phyloP scores from a whole-genome alignment of 2,888 invertebrate genomes.

The Caenorhabditis parvicauda region DNA sequence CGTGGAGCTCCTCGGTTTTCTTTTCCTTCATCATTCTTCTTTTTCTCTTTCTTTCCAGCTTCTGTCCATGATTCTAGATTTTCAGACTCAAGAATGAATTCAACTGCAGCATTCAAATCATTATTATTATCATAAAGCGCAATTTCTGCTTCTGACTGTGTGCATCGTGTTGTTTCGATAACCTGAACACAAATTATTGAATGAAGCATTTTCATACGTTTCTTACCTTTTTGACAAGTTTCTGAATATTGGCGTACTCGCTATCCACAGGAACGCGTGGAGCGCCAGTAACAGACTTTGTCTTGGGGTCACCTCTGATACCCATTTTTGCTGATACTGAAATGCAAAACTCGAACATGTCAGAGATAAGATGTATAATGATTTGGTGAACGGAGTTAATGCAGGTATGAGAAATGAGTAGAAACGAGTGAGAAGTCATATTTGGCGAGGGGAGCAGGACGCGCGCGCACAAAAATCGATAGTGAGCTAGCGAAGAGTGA shows the following conservation, averaged over 20 bases:
- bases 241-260: slow-evolving; percentile 29
- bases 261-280: slow-evolving; percentile 38
- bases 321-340: slow-evolving; percentile 26
- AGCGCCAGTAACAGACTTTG: slow-evolving; percentile 41
- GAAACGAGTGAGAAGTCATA: no score
- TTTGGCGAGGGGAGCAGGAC: no score
- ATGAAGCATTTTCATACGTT: background rate
- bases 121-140: slow-evolving; percentile 53
- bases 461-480: no score
- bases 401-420: no score
- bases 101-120: slow-evolving; percentile 48
- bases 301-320: slow-evolving; percentile 43
- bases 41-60: slow-evolving; percentile 46
- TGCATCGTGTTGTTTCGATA: slow-evolving; percentile 55
- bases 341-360: no score
- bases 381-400: no score
- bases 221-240: slow-evolving; percentile 44
- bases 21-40: slow-evolving; percentile 26
- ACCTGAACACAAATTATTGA: slow-evolving; percentile 48
- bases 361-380: no score
- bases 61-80: slow-evolving; percentile 51
- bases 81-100: slow-evolving; percentile 44
- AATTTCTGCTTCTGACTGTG: slow-evolving; percentile 52
- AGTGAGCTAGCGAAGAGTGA: no score
- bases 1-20: background rate